Percentiles rank a stretch among this genome's conserved stretches.
These are phyloP conservation scores for Crocallis elinguaria DNA, from an alignment of 2,888 invertebrate species.

Conservation along the genomic window DNA sequence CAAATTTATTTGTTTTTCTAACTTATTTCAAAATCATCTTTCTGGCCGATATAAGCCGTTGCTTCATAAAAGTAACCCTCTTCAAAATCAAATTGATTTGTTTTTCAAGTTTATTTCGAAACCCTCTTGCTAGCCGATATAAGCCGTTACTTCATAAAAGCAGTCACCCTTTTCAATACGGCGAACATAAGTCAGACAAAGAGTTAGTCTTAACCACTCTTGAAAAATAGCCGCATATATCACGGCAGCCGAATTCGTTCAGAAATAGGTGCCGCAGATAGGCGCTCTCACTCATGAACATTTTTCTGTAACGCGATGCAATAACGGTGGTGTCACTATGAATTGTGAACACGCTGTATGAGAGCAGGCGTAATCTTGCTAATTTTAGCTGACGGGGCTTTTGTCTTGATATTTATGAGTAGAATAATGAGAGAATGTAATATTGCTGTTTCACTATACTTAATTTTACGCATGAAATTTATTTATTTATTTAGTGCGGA, in stretches of 20 bases:
- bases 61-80: too few relatives aligned
- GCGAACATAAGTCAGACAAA: conserved; percentile 38
- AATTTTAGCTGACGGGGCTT: conserved; percentile 25
- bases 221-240: conserved; percentile 64
- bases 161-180: conserved; percentile 31
- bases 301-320: conserved; percentile 65
- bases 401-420: conserved; percentile 11
- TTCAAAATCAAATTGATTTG: too few relatives aligned
- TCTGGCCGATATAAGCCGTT: too few relatives aligned
- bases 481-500: too few relatives aligned
- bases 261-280: conserved; percentile 48
- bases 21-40: too few relatives aligned
- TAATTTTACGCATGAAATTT: too few relatives aligned
- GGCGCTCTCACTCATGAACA: conserved; percentile 44
- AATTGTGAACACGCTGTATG: conserved; percentile 55
- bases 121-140: background rate
- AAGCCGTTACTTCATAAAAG: conserved; percentile 16
- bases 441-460: too few relatives aligned
- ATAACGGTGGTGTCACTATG: conserved; percentile 71
- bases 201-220: conserved; percentile 46
- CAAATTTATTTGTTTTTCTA: too few relatives aligned
- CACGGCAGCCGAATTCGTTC: conserved; percentile 54
- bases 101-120: background rate
- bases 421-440: background rate
- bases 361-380: conserved; percentile 24